Percentiles rank a stretch among this genome's conserved stretches.
These are phyloP conservation scores for Ophion costatus DNA, from an alignment of 2,888 invertebrate species.

Conservation along the genomic window DNA sequence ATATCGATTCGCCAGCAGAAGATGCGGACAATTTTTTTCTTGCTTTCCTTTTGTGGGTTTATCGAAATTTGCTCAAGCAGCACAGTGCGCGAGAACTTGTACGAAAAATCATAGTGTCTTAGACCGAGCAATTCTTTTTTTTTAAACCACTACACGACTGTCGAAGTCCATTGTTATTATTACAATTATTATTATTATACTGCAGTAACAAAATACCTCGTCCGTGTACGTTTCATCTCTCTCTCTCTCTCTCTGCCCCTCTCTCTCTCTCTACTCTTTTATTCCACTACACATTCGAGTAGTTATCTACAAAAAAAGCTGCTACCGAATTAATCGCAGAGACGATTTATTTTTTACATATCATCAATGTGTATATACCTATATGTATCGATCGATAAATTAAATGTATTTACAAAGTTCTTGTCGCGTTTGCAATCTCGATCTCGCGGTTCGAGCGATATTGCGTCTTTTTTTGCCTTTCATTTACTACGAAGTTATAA, in stretches of 20 bases:
- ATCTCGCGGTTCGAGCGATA: conserved; percentile 25
- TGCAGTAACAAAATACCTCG: conserved; percentile 64
- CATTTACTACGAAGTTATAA: conserved; percentile 31
- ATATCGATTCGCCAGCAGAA: conserved; percentile 14
- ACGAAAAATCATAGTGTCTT: conserved; percentile 47
- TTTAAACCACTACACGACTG: conserved; percentile 57
- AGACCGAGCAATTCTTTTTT: conserved; percentile 54
- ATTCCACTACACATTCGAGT: conserved; percentile 66
- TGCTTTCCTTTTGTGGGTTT: not conserved
- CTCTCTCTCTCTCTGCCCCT: conserved; percentile 24
- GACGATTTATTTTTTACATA: conserved; percentile 66
- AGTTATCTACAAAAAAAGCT: conserved; percentile 70
- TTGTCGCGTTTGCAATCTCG: conserved; percentile 40
- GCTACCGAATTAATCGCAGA: conserved; percentile 60
- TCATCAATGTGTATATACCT: conserved; percentile 53
- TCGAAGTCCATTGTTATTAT: conserved; percentile 52
- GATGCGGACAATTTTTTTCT: not conserved
- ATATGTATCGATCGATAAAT: conserved; percentile 47
- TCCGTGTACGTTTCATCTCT: conserved; percentile 23
- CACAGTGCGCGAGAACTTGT: conserved; percentile 44
- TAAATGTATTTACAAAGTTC: conserved; percentile 70
- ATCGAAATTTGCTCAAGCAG: conserved; percentile 40
- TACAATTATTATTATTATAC: conserved; percentile 40
- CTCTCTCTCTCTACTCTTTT: conserved; percentile 23
- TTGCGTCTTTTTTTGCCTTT: conserved; percentile 23